phyloP scores from a whole-genome alignment of 1,140 invertebrate genomes.

The Zaprionus tsacasi region DNA sequence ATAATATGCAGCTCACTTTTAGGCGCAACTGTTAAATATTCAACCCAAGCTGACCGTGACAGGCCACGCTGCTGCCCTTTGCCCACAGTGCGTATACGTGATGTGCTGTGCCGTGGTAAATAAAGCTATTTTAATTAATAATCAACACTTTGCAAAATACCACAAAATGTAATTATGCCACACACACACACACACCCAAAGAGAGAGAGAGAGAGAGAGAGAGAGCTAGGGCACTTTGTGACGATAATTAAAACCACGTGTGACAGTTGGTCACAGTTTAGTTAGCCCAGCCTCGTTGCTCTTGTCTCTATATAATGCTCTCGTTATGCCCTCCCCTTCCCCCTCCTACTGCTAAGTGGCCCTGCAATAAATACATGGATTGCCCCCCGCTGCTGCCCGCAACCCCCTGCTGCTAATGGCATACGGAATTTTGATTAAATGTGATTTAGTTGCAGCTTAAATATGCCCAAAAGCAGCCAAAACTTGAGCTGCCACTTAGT shows the following conservation, averaged over 20 bases:
- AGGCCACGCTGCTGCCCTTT: constrained; percentile 7
- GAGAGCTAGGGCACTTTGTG: constrained; percentile 29
- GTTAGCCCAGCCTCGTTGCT: constrained; percentile 51
- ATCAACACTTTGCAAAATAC: constrained; percentile 78
- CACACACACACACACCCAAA: constrained; percentile 32
- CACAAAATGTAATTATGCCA: constrained; percentile 76
- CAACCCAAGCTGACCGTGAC: constrained; percentile 33
- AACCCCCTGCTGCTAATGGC: constrained; percentile 18
- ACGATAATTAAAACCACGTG: constrained; percentile 81
- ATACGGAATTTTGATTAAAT: constrained; percentile 35
- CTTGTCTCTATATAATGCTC: constrained; percentile 6
- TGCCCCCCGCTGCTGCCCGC: constrained; percentile 12
- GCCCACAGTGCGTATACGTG: constrained; percentile 22
- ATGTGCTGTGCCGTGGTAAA: constrained; percentile 43
- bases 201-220: not conserved
- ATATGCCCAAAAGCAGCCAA: constrained; percentile 9
- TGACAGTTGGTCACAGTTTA: constrained; percentile 74
- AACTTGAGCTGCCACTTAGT: constrained; percentile 1
- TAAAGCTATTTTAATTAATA: constrained; percentile 82
- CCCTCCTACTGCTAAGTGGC: constrained; percentile 17
- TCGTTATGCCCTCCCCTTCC: not conserved
- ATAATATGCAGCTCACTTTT: constrained; percentile 53
- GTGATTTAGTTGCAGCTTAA: constrained; percentile 23
- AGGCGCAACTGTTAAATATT: constrained; percentile 76
- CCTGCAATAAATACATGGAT: constrained; percentile 33